Conservation (phyloP, 2,113 vertebrate species). For the Cynopterus brachyotis region DNA sequence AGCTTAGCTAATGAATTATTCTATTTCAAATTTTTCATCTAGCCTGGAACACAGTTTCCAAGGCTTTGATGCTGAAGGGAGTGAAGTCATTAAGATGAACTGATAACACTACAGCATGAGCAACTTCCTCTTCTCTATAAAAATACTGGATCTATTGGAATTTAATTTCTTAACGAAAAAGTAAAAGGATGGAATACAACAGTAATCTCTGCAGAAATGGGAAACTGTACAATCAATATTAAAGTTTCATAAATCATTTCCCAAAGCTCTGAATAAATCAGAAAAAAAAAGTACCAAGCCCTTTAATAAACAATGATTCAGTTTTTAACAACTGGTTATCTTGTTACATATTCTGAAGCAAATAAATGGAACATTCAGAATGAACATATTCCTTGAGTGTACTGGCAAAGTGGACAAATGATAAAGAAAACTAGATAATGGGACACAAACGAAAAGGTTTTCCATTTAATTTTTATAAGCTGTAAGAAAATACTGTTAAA, state of each 20-base stretch:
- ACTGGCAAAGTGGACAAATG: not conserved
- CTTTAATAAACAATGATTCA: not conserved
- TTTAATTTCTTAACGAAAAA: slow-evolving; percentile 52
- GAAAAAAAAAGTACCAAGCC: too few relatives aligned
- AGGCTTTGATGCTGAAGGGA: slow-evolving; percentile 54
- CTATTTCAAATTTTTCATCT: slow-evolving; percentile 43
- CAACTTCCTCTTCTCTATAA: not conserved
- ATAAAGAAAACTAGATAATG: not conserved
- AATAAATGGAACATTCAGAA: not conserved
- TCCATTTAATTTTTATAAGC: not conserved
- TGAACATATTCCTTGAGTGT: not conserved
- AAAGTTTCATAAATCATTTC: not conserved
- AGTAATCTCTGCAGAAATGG: not conserved
- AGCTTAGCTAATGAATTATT: slow-evolving; percentile 66
- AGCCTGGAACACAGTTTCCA: slow-evolving; percentile 25
- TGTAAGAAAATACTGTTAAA: not conserved
- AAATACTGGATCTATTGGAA: slow-evolving; percentile 32
- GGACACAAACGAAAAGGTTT: not conserved
- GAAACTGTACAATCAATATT: not conserved
- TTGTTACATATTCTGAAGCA: not conserved
- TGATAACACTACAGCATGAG: not conserved
- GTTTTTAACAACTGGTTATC: not conserved
- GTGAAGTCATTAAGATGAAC: slow-evolving; percentile 43
- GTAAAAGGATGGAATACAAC: not conserved
- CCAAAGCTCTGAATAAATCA: not conserved